phyloP scores from a whole-genome alignment of 2,113 vertebrate species.

The Xenopus tropicalis region DNA sequence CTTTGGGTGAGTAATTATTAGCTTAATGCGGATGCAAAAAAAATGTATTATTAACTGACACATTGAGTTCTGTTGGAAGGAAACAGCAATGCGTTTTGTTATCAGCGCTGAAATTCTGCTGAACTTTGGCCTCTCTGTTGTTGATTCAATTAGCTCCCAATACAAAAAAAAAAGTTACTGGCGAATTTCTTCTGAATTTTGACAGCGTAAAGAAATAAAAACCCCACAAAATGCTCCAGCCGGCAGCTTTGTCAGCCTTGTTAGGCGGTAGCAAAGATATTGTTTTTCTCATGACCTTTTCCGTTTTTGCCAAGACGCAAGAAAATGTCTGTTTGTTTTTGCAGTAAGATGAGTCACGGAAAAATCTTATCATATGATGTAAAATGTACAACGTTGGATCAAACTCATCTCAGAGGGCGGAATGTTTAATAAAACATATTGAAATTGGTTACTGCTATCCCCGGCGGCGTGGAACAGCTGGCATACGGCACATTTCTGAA shows the following conservation, averaged over 20 bases:
- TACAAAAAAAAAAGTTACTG: constrained; percentile 4
- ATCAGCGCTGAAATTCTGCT: constrained; percentile 26
- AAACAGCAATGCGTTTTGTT: constrained; percentile 16
- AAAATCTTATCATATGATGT: neutral
- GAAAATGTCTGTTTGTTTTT: constrained; percentile 24
- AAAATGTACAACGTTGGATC: constrained; percentile 13
- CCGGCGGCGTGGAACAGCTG: neutral
- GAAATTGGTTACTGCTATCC: neutral
- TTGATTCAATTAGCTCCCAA: constrained; percentile 7
- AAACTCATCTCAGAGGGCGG: neutral
- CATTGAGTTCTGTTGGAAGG: constrained; percentile 2
- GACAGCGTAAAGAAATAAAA: neutral
- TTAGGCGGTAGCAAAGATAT: neutral
- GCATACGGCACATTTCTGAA: too few relatives aligned
- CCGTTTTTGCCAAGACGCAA: constrained; percentile 10
- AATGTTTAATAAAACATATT: constrained; percentile 5
- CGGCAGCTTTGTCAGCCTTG: neutral
- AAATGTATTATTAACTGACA: neutral
- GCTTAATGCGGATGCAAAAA: neutral
- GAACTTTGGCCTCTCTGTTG: constrained; percentile 22
- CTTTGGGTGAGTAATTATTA: neutral
- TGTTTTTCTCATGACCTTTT: constrained; percentile 32
- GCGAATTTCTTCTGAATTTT: neutral
- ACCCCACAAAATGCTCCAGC: neutral
- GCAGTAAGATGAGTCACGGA: constrained; percentile 17